Base-by-base conservation (phyloP, 2,888 invertebrate genomes). In the Meta bourneti region DNA sequence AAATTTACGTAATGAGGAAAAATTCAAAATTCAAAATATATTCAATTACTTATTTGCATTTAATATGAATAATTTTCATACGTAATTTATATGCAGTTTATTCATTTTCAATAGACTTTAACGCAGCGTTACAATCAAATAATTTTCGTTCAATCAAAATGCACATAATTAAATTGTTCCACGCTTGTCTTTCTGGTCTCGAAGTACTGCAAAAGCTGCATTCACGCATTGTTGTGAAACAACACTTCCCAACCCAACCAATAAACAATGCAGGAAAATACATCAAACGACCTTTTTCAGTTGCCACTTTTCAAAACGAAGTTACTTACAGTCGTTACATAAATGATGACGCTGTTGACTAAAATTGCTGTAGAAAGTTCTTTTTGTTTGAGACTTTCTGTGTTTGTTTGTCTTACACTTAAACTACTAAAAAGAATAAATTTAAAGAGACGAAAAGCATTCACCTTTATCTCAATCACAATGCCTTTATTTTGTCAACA, bases 291-390 rank as follows among this genome's bases (percentile, higher is more conserved):
- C 8, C 84, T 75, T 54, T 75, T 72, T 16, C 75, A 49, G 54
- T 75, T 84, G 54, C 72, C 48, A 84, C 84, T 75, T 49, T 79
- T 8, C 48, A 48, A 84, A 84, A 84, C 84, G 61, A 84, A 84
- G 75, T 84, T 75, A 84, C 84, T 84, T 84, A 84, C 16, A 72
- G 72, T 72, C 72, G 74, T 84, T 75, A 54, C 75, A 54, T 84
- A 84, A 84, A 84, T 84, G 75, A 84, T 75, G 54, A 54, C 20
- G 75, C 34, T 75, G 74, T 84, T 84, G 84, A 72, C 84, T 74
- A 52, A 34, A 34, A 74, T 75, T 84, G 72, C 51, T 84, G 52
- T 75, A 54, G 54, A 72, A 84, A 84, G 61, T 61, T 72, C 84
- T 75, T 54, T 74, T 84, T 48, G 84, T 54, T 84, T 75, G 16